phyloP scores from a whole-genome alignment of 2,888 invertebrate genomes.

The Aquatica leii region DNA sequence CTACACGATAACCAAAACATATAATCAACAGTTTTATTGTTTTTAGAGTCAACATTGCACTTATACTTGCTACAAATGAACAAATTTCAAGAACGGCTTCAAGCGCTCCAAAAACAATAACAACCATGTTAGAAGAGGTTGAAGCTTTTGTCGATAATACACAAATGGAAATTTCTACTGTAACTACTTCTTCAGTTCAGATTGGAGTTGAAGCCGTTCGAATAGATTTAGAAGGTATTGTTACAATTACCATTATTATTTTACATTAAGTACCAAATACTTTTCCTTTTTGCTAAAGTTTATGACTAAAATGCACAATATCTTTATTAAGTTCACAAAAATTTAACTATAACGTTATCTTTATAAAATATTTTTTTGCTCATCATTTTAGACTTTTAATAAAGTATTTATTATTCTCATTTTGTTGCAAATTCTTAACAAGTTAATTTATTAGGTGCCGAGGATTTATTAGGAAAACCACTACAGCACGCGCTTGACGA shows the following conservation, averaged over 20 bases:
- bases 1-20: too few relatives aligned
- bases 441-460: constrained; percentile 67
- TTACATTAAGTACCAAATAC: background rate
- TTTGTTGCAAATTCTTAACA: background rate
- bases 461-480: constrained; percentile 74
- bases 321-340: too few relatives aligned
- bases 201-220: constrained; percentile 68
- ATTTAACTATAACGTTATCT: too few relatives aligned
- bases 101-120: constrained; percentile 64
- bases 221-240: constrained; percentile 71
- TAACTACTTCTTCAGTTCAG: constrained; percentile 64
- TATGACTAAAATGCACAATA: constrained; percentile 17
- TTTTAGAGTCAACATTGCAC: constrained; percentile 65
- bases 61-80: constrained; percentile 72
- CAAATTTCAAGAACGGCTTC: constrained; percentile 66
- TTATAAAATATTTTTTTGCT: too few relatives aligned
- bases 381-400: too few relatives aligned
- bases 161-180: constrained; percentile 68
- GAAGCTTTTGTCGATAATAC: constrained; percentile 69
- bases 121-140: constrained; percentile 68
- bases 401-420: too few relatives aligned
- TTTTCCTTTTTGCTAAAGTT: too few relatives aligned
- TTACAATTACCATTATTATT: background rate
- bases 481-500: constrained; percentile 52
- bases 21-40: background rate